A percentile compares a stretch with the other conserved stretches of the same genome.
These are phyloP conservation scores for Drosophila diplacantha DNA, from an alignment of 2,888 invertebrate species.

Conservation along the genomic window DNA sequence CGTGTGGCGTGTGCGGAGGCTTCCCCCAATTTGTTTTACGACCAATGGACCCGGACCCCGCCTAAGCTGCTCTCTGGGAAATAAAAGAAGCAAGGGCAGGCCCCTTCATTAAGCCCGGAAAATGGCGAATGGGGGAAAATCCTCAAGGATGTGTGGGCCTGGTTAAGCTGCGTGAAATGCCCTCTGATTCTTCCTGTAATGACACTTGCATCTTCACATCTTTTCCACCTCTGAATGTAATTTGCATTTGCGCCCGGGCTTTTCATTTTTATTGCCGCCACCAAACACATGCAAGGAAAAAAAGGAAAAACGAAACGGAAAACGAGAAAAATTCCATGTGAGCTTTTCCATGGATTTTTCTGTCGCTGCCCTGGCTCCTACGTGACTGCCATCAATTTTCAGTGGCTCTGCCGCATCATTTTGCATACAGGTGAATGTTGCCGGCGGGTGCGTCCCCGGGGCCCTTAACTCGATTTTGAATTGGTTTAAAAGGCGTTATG, in stretches of 20 bases:
- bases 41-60: slow-evolving; percentile 7
- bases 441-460: slow-evolving; percentile 49
- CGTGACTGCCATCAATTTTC: slow-evolving; percentile 74
- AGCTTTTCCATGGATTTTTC: slow-evolving; percentile 54
- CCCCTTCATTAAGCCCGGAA: slow-evolving; percentile 38
- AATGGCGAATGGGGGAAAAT: slow-evolving; percentile 15
- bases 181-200: slow-evolving; percentile 51
- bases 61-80: slow-evolving; percentile 21
- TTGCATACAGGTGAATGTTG: slow-evolving; percentile 68
- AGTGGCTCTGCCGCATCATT: slow-evolving; percentile 70
- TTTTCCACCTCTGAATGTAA: slow-evolving; percentile 47
- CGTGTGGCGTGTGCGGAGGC: background rate
- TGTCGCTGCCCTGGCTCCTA: slow-evolving; percentile 34
- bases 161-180: slow-evolving; percentile 57
- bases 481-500: slow-evolving; percentile 64
- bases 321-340: slow-evolving; percentile 10
- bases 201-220: slow-evolving; percentile 59
- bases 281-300: slow-evolving; percentile 12
- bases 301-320: slow-evolving; percentile 16
- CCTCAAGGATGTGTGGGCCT: slow-evolving; percentile 24
- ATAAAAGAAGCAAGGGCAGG: slow-evolving; percentile 4
- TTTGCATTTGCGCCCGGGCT: slow-evolving; percentile 51
- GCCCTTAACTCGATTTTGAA: slow-evolving; percentile 69
- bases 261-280: slow-evolving; percentile 60
- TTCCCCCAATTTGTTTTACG: slow-evolving; percentile 57